Percentiles rank a stretch among this genome's conserved stretches.
These are phyloP conservation scores for Mongoloraphidia duomilia DNA, from an alignment of 2,888 invertebrate species.

Conservation along the genomic window DNA sequence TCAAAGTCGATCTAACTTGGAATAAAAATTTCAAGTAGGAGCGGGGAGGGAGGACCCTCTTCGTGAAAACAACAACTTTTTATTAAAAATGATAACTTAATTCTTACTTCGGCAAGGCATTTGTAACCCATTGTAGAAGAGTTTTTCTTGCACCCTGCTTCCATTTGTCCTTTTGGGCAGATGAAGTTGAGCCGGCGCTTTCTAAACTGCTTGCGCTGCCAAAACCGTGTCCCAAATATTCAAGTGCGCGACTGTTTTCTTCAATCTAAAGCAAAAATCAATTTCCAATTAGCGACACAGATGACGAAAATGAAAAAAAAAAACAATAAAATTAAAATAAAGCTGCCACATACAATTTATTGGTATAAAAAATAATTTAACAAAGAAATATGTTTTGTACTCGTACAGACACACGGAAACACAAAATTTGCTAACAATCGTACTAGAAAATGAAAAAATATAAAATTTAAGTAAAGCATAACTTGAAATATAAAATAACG, in stretches of 20 bases:
- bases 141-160: constrained; percentile 85
- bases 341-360: background rate
- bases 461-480: no score
- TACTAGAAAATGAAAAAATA: no score
- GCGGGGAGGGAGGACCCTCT: no score
- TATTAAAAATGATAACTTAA: no score
- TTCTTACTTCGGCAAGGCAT: constrained; percentile 65
- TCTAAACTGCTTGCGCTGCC: constrained; percentile 76
- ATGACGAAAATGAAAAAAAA: background rate
- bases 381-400: background rate
- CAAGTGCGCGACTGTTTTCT: constrained; percentile 81
- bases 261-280: constrained; percentile 56
- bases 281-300: background rate
- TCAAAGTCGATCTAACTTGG: no score
- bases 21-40: no score
- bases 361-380: constrained; percentile 8
- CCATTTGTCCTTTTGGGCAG: constrained; percentile 47
- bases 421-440: no score
- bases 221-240: constrained; percentile 65
- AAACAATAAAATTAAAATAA: no score
- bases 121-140: constrained; percentile 86
- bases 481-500: no score
- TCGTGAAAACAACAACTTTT: no score
- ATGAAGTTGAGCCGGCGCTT: constrained; percentile 59
- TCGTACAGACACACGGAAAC: no score